phyloP scores from a whole-genome alignment of 2,797 vertebrate species.

The Acanthurus leucopareius region DNA sequence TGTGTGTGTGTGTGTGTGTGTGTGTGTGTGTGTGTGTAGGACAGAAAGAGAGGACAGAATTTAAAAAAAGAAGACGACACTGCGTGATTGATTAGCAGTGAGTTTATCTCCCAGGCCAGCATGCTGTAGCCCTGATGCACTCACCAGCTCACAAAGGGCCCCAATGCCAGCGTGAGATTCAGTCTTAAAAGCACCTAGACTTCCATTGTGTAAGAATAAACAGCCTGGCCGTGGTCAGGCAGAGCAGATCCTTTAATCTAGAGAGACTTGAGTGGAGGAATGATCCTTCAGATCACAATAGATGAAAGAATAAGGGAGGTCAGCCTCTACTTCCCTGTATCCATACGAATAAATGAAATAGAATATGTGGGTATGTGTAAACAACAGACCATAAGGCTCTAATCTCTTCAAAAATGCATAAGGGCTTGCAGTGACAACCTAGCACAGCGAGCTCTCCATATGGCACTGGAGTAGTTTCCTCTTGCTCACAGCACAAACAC shows the following conservation, averaged over 20 bases:
- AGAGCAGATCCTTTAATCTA: conserved; percentile 76
- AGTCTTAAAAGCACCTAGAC: conserved; percentile 67
- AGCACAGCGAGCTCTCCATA: conserved; percentile 49
- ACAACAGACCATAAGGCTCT: conserved; percentile 48
- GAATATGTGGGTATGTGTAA: conserved; percentile 59
- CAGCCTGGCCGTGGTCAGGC: conserved; percentile 60
- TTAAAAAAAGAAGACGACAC: conserved; percentile 24
- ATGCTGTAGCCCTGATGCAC: conserved; percentile 63
- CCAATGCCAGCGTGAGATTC: conserved; percentile 67
- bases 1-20: conserved; percentile 20
- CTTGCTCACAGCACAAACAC: conserved; percentile 24
- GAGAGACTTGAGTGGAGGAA: conserved; percentile 57
- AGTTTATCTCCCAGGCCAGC: conserved; percentile 77
- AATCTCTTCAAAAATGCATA: conserved; percentile 55
- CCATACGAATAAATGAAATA: conserved; percentile 47
- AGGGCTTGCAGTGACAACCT: conserved; percentile 36
- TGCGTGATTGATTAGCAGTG: conserved; percentile 78
- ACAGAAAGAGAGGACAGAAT: conserved; percentile 15
- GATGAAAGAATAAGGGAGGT: conserved; percentile 72
- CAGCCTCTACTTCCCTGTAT: conserved; percentile 46
- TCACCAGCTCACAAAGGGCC: conserved; percentile 67
- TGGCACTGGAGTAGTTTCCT: conserved; percentile 51
- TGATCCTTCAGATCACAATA: conserved; percentile 69
- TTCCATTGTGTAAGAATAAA: conserved; percentile 74
- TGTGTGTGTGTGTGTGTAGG: background rate